Base-by-base conservation (phyloP, 2,888 invertebrate species). In the Amphiduros pacificus region DNA sequence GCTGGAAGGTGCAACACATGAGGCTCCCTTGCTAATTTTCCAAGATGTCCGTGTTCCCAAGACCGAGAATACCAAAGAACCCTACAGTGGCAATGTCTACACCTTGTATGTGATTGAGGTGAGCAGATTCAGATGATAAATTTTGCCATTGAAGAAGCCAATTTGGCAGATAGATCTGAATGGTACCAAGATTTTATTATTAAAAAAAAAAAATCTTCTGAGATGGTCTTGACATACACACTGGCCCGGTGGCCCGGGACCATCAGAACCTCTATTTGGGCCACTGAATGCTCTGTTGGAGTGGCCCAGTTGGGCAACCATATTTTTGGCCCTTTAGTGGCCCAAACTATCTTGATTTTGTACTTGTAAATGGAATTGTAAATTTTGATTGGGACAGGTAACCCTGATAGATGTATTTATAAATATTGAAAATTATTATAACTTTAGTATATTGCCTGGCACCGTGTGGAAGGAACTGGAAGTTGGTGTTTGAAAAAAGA, bases 401-500 rank as follows among this genome's bases (percentile, higher is more conserved):
- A n/a, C n/a, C n/a, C n/a, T n/a, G n/a, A n/a, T n/a, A n/a, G n/a
- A n/a, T n/a, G n/a, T n/a, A n/a, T n/a, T n/a, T n/a, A n/a, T n/a
- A n/a, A n/a, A n/a, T n/a, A n/a, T n/a, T n/a, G n/a, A n/a, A n/a
- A n/a, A n/a, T 36, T 36, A 17, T 17, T 11, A 36, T 11, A 36
- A 20, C 41, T 40, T 9, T 48, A 62, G 62, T 62, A 59, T 51
- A 36, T 52, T 11, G 53, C 59, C 1, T 62, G 62, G 62, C 50
- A 62, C 36, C 14, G 53, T 9, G 20, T 14, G 4, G 40, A 51
- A n/a, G 59, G 48, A 29, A 54, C 17, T 11, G 59, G 51, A n/a
- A 40, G 31, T 3, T 62, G 62, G 62, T 11, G 22, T 6, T 44
- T 74, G 20, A 67, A 69, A 40, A 66, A 71, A 5, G 81, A 81